Evolutionary conservation across 2,888 invertebrate genomes (phyloP), one percentile per base, ranked within the genome.

Genomic region (Agapetus fuscipes): DNA sequence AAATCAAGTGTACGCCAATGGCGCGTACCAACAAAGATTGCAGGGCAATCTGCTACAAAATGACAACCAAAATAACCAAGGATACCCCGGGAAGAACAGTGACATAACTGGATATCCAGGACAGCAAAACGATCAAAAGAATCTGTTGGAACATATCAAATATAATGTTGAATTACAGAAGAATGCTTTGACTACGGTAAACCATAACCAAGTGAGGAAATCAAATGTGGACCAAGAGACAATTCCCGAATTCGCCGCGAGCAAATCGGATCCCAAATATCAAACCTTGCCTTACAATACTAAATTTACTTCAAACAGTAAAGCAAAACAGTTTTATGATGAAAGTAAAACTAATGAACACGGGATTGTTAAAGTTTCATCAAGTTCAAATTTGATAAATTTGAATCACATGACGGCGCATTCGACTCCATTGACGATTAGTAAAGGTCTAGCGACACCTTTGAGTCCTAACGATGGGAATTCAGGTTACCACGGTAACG

Each of bases 221-320:
- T 53, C 63, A 30, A 70, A 66, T 57, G 64, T 65, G 51, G 71
- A 66, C 52, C 70, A 68, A 53, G 76, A 76, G 53, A 69, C 68
- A 49, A 62, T 75, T 13, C 74, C 77, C 39, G 78, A 83, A 54
- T 84, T 86, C 56, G 76, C 78, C 43, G 77, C 84, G 16, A 85
- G 81, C 54, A 89, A 89, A 60, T 83, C 82, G 39, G 89, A 91
- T 61, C 88, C 83, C 28, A 94, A 88, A 64, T 91, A 87, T 68
- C 90, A 91, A 70, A 89, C 89, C 17, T 68, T 91, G 62, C 90
- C 91, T 52, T 86, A 88, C 65, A 91, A 82, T 58, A 87, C 84
- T 25, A 91, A 88, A 63, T 86, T 87, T 59, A 78, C 81, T 11
- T 66, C 70, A 78, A 61, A 59, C 66, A 49, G 57, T 58, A 40